These are phyloP conservation scores for Aromia moschata DNA, from an alignment of 2,888 invertebrate species.

Conservation along the genomic window DNA sequence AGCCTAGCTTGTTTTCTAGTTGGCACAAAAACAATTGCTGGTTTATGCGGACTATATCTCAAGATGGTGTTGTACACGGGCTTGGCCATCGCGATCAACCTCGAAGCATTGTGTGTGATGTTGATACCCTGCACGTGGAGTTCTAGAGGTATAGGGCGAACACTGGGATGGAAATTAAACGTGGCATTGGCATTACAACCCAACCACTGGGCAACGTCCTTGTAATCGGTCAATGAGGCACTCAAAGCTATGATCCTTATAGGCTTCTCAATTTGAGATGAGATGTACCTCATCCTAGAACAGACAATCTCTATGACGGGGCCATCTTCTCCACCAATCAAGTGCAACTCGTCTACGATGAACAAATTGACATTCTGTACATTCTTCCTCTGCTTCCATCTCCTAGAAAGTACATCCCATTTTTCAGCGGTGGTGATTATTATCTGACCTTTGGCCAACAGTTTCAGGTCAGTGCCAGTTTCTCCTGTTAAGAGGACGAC, in stretches of 20 bases:
- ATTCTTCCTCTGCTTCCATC: conserved; percentile 99
- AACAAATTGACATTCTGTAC: conserved; percentile 97
- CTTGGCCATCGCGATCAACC: conserved; percentile 96
- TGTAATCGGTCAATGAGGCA: conserved; percentile 86
- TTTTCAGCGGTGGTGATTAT: conserved; percentile 97
- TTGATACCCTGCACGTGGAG: conserved; percentile 97
- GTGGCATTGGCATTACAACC: conserved; percentile 93
- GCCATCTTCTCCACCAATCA: conserved; percentile 89
- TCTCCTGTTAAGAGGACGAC: conserved; percentile 95
- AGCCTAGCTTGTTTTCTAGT: conserved; percentile 89
- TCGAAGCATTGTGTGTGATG: conserved; percentile 95
- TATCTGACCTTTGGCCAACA: conserved; percentile 92
- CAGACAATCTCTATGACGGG: conserved; percentile 94
- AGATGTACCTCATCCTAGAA: conserved; percentile 90
- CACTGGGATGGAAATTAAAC: conserved; percentile 99
- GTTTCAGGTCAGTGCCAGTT: conserved; percentile 95
- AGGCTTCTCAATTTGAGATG: conserved; percentile 89
- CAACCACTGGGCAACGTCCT: conserved; percentile 95
- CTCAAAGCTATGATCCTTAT: conserved; percentile 95
- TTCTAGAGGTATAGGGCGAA: conserved; percentile 93
- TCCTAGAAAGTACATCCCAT: conserved; percentile 97
- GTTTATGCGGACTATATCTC: conserved; percentile 83
- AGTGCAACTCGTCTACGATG: conserved; percentile 95
- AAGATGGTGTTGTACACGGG: conserved; percentile 94
- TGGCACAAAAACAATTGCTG: conserved; percentile 91